Evolutionary conservation across 2,113 vertebrate species (phyloP).

Genomic region (Octodon degus): DNA sequence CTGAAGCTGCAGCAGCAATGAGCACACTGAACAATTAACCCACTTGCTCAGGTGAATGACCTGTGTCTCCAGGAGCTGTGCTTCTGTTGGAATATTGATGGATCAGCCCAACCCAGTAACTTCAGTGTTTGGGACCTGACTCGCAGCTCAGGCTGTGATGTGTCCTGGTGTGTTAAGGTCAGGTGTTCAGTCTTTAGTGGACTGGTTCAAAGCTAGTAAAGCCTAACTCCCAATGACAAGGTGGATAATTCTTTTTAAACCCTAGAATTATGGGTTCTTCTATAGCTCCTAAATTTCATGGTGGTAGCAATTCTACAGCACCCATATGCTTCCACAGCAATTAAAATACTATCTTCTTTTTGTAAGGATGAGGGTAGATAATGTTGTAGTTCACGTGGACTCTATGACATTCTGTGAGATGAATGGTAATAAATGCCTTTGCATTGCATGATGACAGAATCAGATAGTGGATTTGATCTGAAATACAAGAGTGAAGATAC

Average conservation of each 20-base stretch:
- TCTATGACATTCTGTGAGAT: neutral
- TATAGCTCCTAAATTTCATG: neutral
- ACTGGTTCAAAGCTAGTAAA: neutral
- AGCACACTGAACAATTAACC: rapidly evolving
- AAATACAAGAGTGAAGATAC: neutral
- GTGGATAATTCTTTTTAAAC: neutral
- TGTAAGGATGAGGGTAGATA: neutral
- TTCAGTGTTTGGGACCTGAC: neutral
- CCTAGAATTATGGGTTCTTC: neutral
- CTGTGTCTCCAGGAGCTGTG: neutral
- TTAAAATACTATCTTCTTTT: neutral
- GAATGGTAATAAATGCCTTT: neutral
- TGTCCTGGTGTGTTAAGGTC: neutral
- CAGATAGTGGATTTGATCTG: neutral
- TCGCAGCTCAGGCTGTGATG: neutral
- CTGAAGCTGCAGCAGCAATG: neutral
- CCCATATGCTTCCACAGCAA: neutral
- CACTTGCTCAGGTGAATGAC: neutral
- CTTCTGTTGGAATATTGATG: neutral
- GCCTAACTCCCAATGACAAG: neutral
- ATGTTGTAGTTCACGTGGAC: neutral
- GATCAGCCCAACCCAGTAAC: neutral
- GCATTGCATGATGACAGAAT: neutral
- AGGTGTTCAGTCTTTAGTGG: neutral
- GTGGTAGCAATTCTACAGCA: neutral